phyloP scores from a whole-genome alignment of 1,140 invertebrate genomes.

The Drosophila teissieri region DNA sequence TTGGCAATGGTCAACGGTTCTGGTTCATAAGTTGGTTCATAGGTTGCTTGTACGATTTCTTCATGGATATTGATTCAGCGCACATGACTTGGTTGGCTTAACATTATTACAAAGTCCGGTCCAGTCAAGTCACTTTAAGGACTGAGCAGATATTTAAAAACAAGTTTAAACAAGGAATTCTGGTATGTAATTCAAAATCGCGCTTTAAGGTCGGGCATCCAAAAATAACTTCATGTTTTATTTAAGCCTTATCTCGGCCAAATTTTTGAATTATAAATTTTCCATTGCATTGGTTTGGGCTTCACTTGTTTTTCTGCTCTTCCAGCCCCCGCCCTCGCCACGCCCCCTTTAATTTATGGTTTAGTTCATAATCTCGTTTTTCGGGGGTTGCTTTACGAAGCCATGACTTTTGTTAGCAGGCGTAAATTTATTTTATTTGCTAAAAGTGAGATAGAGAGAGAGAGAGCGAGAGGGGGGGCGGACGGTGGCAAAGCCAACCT shows the following conservation, averaged over 20 bases:
- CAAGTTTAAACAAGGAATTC: not conserved
- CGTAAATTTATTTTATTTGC: constrained; percentile 82
- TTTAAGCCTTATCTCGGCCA: not conserved
- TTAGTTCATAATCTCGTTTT: constrained; percentile 48
- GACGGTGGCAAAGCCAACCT: constrained; percentile 40
- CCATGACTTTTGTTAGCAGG: constrained; percentile 73
- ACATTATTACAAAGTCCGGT: not conserved
- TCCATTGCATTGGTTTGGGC: constrained; percentile 7
- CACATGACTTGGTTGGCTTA: constrained; percentile 17
- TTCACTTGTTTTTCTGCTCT: not conserved
- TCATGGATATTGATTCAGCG: constrained; percentile 13
- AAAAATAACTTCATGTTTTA: constrained; percentile 19
- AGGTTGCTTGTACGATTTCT: constrained; percentile 16
- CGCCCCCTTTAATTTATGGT: constrained; percentile 43
- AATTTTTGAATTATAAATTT: constrained; percentile 11
- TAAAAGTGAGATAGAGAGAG: not conserved
- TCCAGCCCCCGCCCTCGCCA: not conserved
- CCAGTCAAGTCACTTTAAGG: not conserved
- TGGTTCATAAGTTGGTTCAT: constrained; percentile 15
- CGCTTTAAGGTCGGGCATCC: no score
- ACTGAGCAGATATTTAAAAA: not conserved
- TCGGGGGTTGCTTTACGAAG: constrained; percentile 9
- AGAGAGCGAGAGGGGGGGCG: not conserved
- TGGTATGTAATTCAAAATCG: no score
- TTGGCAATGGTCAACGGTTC: constrained; percentile 28